Evolutionary conservation across 2,113 vertebrate species (phyloP).

Genomic region (Rhabdornis inornatus): DNA sequence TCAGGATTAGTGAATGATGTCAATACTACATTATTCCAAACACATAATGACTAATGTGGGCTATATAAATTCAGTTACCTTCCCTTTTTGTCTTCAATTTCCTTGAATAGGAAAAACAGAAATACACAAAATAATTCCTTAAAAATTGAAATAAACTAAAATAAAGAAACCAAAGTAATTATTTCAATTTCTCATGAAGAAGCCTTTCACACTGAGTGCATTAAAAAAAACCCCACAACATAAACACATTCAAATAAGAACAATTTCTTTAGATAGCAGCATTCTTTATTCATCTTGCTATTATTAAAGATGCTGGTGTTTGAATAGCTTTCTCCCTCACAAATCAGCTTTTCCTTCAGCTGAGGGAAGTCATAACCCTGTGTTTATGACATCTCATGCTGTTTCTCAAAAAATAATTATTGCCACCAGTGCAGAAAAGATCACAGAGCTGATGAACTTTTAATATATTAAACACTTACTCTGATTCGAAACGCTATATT

Average conservation of each 20-base stretch:
- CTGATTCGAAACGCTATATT: neutral
- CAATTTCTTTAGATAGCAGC: slow-evolving; percentile 41
- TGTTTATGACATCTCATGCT: slow-evolving; percentile 31
- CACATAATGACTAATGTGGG: neutral
- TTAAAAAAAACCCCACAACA: neutral
- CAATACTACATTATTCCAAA: neutral
- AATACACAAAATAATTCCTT: neutral
- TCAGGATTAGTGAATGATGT: neutral
- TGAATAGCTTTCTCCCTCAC: slow-evolving; percentile 6
- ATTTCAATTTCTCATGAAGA: neutral
- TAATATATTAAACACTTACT: slow-evolving; percentile 21
- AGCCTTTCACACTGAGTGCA: neutral
- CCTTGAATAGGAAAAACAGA: neutral
- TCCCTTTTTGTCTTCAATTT: neutral
- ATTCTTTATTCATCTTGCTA: slow-evolving; percentile 34
- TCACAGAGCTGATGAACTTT: slow-evolving; percentile 8
- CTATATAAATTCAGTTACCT: neutral
- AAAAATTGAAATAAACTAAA: neutral
- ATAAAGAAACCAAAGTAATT: neutral
- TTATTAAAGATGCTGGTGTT: slow-evolving; percentile 42
- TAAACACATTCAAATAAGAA: slow-evolving; percentile 24
- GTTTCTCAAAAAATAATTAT: slow-evolving; percentile 47
- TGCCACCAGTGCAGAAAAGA: neutral
- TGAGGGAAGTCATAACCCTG: slow-evolving; percentile 23
- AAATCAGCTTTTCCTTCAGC: slow-evolving; percentile 33